Percentiles rank a stretch among this genome's conserved stretches.
phyloP scores from a whole-genome alignment of 2,797 vertebrate species.

The Pogoniulus pusillus region DNA sequence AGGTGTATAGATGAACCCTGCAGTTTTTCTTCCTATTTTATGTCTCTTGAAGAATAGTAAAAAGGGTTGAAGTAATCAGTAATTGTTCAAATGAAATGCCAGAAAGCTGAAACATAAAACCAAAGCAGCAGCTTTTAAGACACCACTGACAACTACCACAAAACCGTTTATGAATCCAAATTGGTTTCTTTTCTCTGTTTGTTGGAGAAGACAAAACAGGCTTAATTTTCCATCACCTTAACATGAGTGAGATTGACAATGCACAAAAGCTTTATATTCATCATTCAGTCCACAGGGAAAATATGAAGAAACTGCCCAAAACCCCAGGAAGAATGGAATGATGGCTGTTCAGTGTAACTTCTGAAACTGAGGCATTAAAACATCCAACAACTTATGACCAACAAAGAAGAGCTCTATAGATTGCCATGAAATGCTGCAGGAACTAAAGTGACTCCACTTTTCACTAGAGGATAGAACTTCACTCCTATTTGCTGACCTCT shows the following conservation, averaged over 20 bases:
- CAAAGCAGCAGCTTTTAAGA: not conserved
- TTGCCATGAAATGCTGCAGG: not conserved
- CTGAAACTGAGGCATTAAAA: not conserved
- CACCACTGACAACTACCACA: not conserved
- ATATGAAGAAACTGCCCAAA: not conserved
- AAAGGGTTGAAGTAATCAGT: not conserved
- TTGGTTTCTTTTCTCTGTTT: not conserved
- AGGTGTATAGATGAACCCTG: not conserved
- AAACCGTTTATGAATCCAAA: not conserved
- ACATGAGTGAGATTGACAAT: not conserved
- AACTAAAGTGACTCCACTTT: not conserved
- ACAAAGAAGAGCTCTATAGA: not conserved
- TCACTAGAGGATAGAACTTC: not conserved
- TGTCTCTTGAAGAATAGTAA: not conserved
- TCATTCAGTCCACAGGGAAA: not conserved
- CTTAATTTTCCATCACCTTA: not conserved
- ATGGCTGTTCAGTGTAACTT: not conserved
- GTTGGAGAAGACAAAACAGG: not conserved
- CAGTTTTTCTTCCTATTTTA: not conserved
- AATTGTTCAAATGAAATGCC: not conserved
- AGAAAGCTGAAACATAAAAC: not conserved
- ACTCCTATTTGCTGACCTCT: not conserved
- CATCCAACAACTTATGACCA: accelerated
- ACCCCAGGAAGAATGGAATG: not conserved
- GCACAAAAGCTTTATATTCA: not conserved